Evolutionary conservation across 2,797 vertebrate species (phyloP), one percentile per base, ranked within the genome.

Genomic region (Sardinella longiceps): DNA sequence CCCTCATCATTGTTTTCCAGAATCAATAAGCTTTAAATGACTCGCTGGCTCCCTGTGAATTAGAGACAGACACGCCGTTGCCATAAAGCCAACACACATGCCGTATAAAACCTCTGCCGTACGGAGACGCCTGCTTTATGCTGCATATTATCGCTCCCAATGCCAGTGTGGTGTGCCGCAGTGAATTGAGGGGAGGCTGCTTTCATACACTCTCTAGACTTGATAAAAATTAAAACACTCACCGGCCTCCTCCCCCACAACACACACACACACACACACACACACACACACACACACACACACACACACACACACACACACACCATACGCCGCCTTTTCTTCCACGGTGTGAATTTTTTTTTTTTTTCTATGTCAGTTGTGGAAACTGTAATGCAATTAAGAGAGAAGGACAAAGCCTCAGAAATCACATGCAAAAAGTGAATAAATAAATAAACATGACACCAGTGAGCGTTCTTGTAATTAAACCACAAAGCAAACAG

Each of bases 11-110:
- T 87, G 84, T 83, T 85, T 88, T 82, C 51, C 83, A 83, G 86
- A 92, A 93, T 92, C 90, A 91, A 92, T 91, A 88, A 3, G 9
- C 86, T 81, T 80, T 84, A 85, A 90, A 91, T 82, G 88, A 90
- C 86, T 89, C 80, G 15, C 37, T 66, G 56, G 82, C 66, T 74
- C 81, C 81, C 82, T 81, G 74, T 90, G 88, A 89, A 90, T 85
- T 77, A 87, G 80, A 74, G 80, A 51, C 56, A 74, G 81, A 50
- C 66, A 82, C 85, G 45, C 82, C 84, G 81, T 53, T 33, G 81
- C 86, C 87, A 88, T 90, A 89, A 92, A 90, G 84, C 43, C 81
- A 80, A 60, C 66, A 37, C 82, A 81, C 70, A 46, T 25, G 15
- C 43, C 39, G 77, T 30, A 58, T 81, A 87, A 86, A 9, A 1